Evolutionary conservation across 2,888 invertebrate species (phyloP).

Genomic region (Bibio marci): DNA sequence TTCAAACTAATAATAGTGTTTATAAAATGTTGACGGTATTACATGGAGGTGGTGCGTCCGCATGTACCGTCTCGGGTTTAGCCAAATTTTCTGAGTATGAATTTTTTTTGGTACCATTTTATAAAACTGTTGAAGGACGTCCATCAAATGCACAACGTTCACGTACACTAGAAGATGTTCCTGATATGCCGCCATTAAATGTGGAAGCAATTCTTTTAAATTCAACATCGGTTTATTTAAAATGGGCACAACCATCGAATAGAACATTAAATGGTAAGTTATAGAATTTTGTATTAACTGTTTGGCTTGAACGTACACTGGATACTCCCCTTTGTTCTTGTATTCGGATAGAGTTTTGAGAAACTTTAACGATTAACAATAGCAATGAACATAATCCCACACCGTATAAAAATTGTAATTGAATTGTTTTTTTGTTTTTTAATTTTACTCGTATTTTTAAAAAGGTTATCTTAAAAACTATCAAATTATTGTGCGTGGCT

Average conservation of each 20-base stretch:
- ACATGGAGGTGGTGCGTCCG: conserved; percentile 52
- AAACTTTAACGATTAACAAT: no score
- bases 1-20: conserved; percentile 28
- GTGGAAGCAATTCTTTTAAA: conserved; percentile 71
- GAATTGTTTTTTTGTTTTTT: conserved; percentile 13
- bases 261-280: conserved; percentile 55
- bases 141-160: conserved; percentile 54
- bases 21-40: conserved; percentile 64
- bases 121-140: conserved; percentile 69
- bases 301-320: no score
- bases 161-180: conserved; percentile 73
- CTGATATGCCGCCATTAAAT: conserved; percentile 65
- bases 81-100: conserved; percentile 74
- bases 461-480: conserved; percentile 58
- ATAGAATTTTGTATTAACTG: no score
- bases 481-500: conserved; percentile 47
- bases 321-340: no score
- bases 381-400: no score
- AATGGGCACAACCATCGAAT: conserved; percentile 69
- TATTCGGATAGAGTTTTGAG: no score
- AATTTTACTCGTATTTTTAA: conserved; percentile 1
- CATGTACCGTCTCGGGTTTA: conserved; percentile 60
- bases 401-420: no score
- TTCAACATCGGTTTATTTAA: conserved; percentile 58
- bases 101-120: conserved; percentile 84